These are phyloP conservation scores for Oryzias woworae DNA, from an alignment of 2,113 vertebrate species.

Conservation along the genomic window DNA sequence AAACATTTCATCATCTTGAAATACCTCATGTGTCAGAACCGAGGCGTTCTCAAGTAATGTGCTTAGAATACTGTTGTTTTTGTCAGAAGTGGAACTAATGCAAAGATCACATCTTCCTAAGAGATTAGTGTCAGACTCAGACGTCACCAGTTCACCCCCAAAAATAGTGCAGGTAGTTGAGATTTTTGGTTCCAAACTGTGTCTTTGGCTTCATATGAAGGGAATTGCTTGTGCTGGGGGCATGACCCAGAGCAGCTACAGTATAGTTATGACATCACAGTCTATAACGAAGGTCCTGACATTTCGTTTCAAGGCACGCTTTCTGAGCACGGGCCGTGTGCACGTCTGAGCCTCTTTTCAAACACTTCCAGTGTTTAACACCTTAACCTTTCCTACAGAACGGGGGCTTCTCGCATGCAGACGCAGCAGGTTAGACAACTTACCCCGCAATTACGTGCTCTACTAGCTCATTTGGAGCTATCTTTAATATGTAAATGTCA, in stretches of 20 bases:
- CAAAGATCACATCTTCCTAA: neutral
- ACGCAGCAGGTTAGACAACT: neutral
- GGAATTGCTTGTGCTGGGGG: neutral
- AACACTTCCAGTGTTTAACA: neutral
- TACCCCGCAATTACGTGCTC: neutral
- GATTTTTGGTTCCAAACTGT: too few relatives aligned
- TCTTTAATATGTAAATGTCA: neutral
- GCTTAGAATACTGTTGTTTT: neutral
- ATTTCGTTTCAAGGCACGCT: neutral
- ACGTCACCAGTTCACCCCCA: neutral
- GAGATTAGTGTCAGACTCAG: neutral
- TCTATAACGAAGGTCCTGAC: neutral
- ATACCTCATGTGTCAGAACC: neutral
- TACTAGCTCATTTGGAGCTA: neutral
- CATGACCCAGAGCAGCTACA: neutral
- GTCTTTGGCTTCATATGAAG: neutral
- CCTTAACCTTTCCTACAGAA: neutral
- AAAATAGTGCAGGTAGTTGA: too few relatives aligned
- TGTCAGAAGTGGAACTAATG: neutral
- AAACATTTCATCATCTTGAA: conserved; percentile 2
- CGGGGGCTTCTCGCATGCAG: neutral
- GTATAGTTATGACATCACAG: conserved; percentile 1
- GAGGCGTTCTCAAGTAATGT: neutral
- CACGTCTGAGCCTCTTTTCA: neutral
- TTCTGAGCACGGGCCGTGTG: neutral